phyloP scores from a whole-genome alignment of 2,797 vertebrate genomes.

The Ptychadena robeensis region DNA sequence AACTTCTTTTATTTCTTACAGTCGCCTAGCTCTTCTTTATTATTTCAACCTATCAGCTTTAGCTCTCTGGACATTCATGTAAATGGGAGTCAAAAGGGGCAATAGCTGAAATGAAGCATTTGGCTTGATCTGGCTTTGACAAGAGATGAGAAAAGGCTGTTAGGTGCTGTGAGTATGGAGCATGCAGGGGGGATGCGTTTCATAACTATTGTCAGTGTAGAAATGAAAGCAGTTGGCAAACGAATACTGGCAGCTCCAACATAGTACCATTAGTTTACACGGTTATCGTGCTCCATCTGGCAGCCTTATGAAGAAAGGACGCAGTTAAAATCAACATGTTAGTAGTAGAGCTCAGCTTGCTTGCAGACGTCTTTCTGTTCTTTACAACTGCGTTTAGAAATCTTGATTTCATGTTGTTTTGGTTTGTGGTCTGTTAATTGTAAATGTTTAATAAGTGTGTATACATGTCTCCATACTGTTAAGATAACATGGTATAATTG shows the following conservation, averaged over 20 bases:
- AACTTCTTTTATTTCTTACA: slow-evolving; percentile 3
- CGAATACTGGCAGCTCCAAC: slow-evolving; percentile 27
- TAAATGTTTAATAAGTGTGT: too few relatives aligned
- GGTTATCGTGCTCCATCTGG: slow-evolving; percentile 8
- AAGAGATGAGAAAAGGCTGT: slow-evolving; percentile 17
- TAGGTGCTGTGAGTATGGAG: slow-evolving; percentile 28
- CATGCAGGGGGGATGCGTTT: slow-evolving; percentile 35
- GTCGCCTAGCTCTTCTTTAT: slow-evolving; percentile 4
- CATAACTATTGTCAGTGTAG: slow-evolving; percentile 29
- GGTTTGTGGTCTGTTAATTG: too few relatives aligned
- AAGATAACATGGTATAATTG: too few relatives aligned
- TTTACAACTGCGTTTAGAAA: background rate
- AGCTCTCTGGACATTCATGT: slow-evolving; percentile 35
- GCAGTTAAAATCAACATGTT: background rate
- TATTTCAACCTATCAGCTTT: background rate
- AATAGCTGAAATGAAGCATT: slow-evolving; percentile 49
- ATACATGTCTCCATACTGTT: too few relatives aligned
- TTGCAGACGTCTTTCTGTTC: background rate
- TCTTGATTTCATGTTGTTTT: too few relatives aligned
- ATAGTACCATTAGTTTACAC: slow-evolving; percentile 11
- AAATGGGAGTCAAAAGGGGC: slow-evolving; percentile 41
- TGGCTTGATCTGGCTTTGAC: slow-evolving; percentile 46
- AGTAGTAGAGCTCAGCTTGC: background rate
- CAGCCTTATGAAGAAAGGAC: background rate
- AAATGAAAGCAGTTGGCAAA: slow-evolving; percentile 28